Evolutionary conservation across 2,113 vertebrate genomes (phyloP), one percentile per base, ranked within the genome.

Genomic region (Ochotona curzoniae): DNA sequence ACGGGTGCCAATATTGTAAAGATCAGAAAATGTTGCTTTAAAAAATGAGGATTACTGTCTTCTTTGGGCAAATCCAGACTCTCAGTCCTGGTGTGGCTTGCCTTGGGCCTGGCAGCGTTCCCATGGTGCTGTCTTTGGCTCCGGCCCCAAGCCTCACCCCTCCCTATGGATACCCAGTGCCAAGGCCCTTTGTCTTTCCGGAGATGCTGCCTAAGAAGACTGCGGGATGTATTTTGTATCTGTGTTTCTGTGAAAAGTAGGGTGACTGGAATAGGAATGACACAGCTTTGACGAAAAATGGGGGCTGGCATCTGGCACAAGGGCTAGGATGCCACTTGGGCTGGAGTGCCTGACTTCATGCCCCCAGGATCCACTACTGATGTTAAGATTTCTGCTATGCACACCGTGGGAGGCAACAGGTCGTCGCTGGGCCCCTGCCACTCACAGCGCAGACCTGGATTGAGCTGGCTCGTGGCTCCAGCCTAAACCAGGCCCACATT

Each of bases 1-100:
- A 71, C 67, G 78, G n/a, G 21, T 94, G 82, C 32, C 85, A 87
- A 67, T 61, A 64, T 90, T 90, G 80, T 54, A n/a, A 81, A 80
- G 79, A 89, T 73, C 75, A 87, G 64, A 26, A 87, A 64, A 91
- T 67, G 60, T 54, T n/a, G 47, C 23, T 30, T 61, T n/a, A 35
- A 76, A 87, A 87, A 89, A 11, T 78, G 44, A 89, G 4, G 35
- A 66, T n/a, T n/a, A 11, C 49, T 12, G 54, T 47, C 30, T 89
- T 88, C 49, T 81, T 32, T 79, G 32, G 79, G 69, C 15, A 32
- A 93, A 87, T 21, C 32, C 64, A 35, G 83, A 44, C n/a, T 44
- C 8, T 44, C 44, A n/a, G n/a, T 80, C 61, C 12, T 15, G 5
- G 44, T n/a, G 2, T 60, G 51, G 15, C 35, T 57, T 57, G 17